Percentiles rank a stretch among this genome's conserved stretches.
These are phyloP conservation scores for Tetraneura akinire DNA, from an alignment of 1,140 invertebrate genomes.

Conservation along the genomic window DNA sequence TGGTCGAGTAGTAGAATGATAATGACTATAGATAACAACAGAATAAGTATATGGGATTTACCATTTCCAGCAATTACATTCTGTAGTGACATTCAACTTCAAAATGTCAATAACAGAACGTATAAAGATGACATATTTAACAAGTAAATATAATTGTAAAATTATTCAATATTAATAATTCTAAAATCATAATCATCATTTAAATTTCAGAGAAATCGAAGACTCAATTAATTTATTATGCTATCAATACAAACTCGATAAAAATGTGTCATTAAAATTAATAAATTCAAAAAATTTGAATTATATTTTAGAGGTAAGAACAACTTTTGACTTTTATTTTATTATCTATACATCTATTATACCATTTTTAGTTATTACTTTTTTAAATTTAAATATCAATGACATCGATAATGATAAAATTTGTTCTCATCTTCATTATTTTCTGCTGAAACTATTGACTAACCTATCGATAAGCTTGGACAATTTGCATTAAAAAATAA, in stretches of 20 bases:
- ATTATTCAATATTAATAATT: background rate
- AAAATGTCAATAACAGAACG: background rate
- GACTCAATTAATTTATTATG: conserved; percentile 20
- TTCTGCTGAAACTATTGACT: too few species aligned
- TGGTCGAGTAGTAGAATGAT: conserved; percentile 49
- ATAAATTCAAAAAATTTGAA: conserved; percentile 4
- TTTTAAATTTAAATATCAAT: too few species aligned
- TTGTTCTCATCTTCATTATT: too few species aligned
- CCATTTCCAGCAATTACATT: conserved; percentile 55
- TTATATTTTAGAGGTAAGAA: background rate
- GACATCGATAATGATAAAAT: too few species aligned
- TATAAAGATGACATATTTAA: background rate
- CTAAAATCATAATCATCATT: background rate
- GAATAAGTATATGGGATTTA: conserved; percentile 50
- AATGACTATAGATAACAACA: conserved; percentile 38
- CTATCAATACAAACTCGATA: background rate
- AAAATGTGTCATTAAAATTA: background rate
- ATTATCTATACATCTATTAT: too few species aligned
- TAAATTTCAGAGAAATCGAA: conserved; percentile 20
- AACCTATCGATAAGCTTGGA: too few species aligned
- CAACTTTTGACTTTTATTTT: background rate
- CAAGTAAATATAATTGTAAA: conserved; percentile 14
- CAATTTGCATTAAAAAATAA: too few species aligned
- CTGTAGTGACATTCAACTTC: conserved; percentile 53
- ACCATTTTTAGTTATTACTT: too few species aligned